A percentile compares a stretch with the other conserved stretches of the same genome.
Evolutionary conservation across 2,797 vertebrate genomes (phyloP).

Genomic region (Sylvia borin): DNA sequence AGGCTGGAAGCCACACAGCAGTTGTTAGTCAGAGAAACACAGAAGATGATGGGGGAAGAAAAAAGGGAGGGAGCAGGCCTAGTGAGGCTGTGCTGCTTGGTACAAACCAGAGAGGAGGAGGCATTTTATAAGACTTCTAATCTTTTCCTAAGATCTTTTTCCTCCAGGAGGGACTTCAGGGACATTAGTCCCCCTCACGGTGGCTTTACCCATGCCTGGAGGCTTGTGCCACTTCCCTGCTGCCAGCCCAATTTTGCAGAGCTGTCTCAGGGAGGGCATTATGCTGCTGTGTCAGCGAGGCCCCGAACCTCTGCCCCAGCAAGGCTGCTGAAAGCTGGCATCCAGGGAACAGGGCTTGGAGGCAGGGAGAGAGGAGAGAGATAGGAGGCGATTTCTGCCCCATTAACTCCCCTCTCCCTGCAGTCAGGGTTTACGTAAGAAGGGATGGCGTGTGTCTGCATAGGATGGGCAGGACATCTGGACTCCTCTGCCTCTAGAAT

Average conservation of each 20-base stretch:
- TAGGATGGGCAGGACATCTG: background rate
- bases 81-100: background rate
- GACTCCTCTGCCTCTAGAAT: background rate
- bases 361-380: background rate
- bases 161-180: background rate
- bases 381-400: background rate
- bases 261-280: background rate
- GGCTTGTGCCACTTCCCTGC: background rate
- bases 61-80: background rate
- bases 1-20: background rate
- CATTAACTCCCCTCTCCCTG: background rate
- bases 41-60: background rate
- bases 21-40: background rate
- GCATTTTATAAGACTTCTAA: background rate
- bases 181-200: background rate
- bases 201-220: background rate
- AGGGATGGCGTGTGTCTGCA: rapidly evolving
- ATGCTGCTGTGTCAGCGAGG: background rate
- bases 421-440: background rate
- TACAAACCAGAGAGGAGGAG: rapidly evolving
- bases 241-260: background rate
- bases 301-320: rapidly evolving
- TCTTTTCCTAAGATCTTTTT: background rate
- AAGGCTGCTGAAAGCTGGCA: background rate
- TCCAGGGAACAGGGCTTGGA: background rate